These are phyloP conservation scores for Gryllus bimaculatus DNA, from an alignment of 1,140 invertebrate species.

Conservation along the genomic window DNA sequence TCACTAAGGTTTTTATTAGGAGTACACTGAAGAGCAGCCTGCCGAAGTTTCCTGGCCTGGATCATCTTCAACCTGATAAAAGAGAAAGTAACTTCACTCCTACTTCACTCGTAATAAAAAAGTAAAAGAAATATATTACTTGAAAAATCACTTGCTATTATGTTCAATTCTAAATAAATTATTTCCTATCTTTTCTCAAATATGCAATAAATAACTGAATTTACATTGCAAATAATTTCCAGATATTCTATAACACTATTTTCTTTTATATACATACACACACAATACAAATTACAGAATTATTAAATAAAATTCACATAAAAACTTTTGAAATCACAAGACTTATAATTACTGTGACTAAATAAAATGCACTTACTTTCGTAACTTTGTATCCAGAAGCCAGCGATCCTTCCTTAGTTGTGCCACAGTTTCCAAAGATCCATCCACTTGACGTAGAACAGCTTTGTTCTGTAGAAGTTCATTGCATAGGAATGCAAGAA, in stretches of 20 bases:
- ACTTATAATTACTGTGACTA: neutral
- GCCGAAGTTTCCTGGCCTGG: neutral
- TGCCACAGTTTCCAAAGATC: conserved; percentile 60
- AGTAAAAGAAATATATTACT: no score
- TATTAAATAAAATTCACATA: no score
- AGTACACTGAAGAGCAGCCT: neutral
- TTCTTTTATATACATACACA: no score
- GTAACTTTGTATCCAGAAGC: conserved; percentile 75
- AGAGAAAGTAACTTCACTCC: neutral
- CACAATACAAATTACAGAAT: no score
- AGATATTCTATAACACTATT: no score
- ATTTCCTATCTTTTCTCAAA: no score
- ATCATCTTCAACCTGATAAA: neutral
- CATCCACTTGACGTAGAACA: conserved; percentile 70
- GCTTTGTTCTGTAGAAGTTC: conserved; percentile 87
- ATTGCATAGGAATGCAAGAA: conserved; percentile 85
- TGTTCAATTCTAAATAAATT: no score
- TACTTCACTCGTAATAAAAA: neutral
- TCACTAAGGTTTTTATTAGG: neutral
- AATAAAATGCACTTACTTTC: conserved; percentile 55
- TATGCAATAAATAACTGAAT: no score
- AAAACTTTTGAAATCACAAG: no score
- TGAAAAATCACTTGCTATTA: no score
- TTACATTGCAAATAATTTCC: no score
- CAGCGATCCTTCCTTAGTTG: conserved; percentile 70